Evolutionary conservation across 2,888 invertebrate species (phyloP).

Genomic region (Brassicogethes aeneus): DNA sequence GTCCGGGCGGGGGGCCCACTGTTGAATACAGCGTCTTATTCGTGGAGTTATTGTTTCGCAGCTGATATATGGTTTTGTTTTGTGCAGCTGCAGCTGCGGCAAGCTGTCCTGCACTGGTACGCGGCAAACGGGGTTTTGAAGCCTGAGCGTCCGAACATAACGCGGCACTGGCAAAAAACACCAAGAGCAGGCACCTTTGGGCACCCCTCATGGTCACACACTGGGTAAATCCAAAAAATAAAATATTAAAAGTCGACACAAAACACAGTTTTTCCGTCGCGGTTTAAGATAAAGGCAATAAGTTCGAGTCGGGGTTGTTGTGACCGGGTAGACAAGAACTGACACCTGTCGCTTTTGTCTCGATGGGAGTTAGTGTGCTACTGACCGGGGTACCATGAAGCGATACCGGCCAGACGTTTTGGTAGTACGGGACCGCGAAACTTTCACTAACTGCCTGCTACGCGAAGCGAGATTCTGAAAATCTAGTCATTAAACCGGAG

Average conservation of each 20-base stretch:
- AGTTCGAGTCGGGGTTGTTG: slow-evolving; percentile 1
- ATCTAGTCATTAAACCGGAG: too few relatives aligned
- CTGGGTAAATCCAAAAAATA: too few relatives aligned
- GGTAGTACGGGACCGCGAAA: slow-evolving; percentile 15
- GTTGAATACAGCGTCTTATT: slow-evolving; percentile 21
- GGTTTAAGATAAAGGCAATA: too few relatives aligned
- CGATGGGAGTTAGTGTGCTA: slow-evolving; percentile 37
- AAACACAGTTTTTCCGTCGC: slow-evolving; percentile 1
- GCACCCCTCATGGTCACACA: slow-evolving; percentile 29
- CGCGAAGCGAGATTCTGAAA: too few relatives aligned
- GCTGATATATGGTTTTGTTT: slow-evolving; percentile 35
- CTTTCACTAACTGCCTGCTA: too few relatives aligned
- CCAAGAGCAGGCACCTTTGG: slow-evolving; percentile 32
- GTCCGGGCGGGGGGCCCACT: slow-evolving; percentile 30
- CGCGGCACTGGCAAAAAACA: slow-evolving; percentile 23
- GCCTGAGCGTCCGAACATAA: slow-evolving; percentile 20
- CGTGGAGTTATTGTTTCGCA: slow-evolving; percentile 23
- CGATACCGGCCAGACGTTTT: slow-evolving; percentile 24
- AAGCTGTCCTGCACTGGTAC: slow-evolving; percentile 51
- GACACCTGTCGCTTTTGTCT: slow-evolving; percentile 29
- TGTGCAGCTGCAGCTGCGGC: slow-evolving; percentile 39
- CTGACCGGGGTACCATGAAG: slow-evolving; percentile 32
- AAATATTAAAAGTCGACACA: slow-evolving; percentile 5
- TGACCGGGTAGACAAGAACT: slow-evolving; percentile 3
- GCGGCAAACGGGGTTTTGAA: slow-evolving; percentile 45